Percentiles rank a stretch among this genome's conserved stretches.
Conservation (phyloP, 2,888 invertebrate genomes). For the Lepidocyrtinus sp. region DNA sequence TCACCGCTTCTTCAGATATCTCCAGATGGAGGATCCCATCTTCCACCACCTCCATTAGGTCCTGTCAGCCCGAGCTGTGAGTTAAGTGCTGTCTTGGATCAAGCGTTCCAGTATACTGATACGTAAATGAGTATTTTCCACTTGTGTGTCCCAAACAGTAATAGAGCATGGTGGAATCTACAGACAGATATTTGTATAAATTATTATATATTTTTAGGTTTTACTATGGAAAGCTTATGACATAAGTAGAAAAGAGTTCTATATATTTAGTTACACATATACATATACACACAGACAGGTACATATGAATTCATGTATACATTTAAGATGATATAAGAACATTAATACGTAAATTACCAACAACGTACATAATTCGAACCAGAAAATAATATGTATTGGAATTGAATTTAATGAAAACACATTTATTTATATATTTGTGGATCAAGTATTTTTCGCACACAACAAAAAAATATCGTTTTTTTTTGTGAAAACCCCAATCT, state of each 20-base stretch:
- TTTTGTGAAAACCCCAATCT: background rate
- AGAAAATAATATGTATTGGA: constrained; percentile 33
- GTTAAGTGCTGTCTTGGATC: constrained; percentile 69
- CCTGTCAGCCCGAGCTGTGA: constrained; percentile 69
- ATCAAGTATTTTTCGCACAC: constrained; percentile 70
- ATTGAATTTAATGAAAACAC: constrained; percentile 45
- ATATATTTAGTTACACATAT: constrained; percentile 55
- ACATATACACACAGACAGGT: too few species aligned
- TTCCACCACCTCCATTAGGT: constrained; percentile 65
- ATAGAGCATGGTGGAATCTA: constrained; percentile 32
- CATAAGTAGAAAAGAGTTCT: constrained; percentile 47
- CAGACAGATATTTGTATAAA: constrained; percentile 53
- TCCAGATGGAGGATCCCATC: constrained; percentile 66
- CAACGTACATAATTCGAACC: too few species aligned
- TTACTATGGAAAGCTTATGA: constrained; percentile 51
- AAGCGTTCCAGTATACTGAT: constrained; percentile 70
- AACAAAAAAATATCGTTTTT: constrained; percentile 19
- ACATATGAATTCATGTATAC: too few species aligned
- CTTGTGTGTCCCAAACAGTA: constrained; percentile 22
- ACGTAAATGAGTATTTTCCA: constrained; percentile 58
- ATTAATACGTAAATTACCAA: too few species aligned
- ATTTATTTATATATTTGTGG: constrained; percentile 50
- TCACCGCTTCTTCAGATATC: constrained; percentile 69
- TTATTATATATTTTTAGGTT: constrained; percentile 27
- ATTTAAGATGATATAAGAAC: too few species aligned